Evolutionary conservation across 2,797 vertebrate species (phyloP).

Genomic region (Lateolabrax maculatus): DNA sequence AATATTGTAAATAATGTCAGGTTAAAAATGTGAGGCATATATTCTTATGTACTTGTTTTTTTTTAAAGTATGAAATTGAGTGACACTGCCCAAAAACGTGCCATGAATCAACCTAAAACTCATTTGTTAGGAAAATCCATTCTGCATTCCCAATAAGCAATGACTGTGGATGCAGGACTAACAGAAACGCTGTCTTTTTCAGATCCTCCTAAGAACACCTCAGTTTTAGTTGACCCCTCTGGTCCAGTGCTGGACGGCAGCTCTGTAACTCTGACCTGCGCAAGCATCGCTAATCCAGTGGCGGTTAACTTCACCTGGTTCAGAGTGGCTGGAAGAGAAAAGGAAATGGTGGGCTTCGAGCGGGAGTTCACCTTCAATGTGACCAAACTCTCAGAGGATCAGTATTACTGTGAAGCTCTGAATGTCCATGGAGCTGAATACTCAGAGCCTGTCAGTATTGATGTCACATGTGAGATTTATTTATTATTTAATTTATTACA

Average conservation of each 20-base stretch:
- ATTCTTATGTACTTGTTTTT: neutral
- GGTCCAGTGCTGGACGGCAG: conserved; percentile 67
- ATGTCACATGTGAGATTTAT: conserved; percentile 74
- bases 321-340: conserved; percentile 37
- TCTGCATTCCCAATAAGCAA: neutral
- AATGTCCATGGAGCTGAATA: conserved; percentile 71
- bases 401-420: conserved; percentile 68
- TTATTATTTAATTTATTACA: neutral
- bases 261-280: conserved; percentile 77
- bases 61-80: neutral
- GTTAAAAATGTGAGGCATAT: neutral
- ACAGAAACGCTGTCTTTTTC: conserved; percentile 34
- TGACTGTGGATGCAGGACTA: neutral
- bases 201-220: conserved; percentile 77
- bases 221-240: conserved; percentile 43
- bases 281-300: conserved; percentile 57
- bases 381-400: conserved; percentile 70
- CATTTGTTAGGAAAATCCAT: neutral
- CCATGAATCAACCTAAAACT: neutral
- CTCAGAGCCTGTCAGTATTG: conserved; percentile 49
- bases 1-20: neutral
- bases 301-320: conserved; percentile 73
- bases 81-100: neutral
- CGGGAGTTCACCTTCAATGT: conserved; percentile 67
- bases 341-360: conserved; percentile 56